phyloP scores from a whole-genome alignment of 35 echinoderm and acorn worm species.

The Strongylocentrotus purpuratus region DNA sequence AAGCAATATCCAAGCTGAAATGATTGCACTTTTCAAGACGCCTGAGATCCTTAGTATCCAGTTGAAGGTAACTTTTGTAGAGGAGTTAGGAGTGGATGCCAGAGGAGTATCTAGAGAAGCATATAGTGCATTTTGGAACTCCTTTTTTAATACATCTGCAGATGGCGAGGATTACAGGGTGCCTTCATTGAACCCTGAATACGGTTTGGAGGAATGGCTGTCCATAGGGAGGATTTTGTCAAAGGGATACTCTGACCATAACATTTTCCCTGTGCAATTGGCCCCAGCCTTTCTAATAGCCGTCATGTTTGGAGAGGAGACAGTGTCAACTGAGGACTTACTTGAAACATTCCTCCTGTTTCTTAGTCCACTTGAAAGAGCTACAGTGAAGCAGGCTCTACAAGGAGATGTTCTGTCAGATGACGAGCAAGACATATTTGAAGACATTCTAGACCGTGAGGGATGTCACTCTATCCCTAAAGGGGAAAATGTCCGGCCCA shows the following conservation, averaged over 20 bases:
- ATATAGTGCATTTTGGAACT: constrained; percentile 56
- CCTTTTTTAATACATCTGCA: constrained; percentile 39
- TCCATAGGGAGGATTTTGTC: constrained; percentile 50
- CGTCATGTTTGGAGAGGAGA: constrained; percentile 36
- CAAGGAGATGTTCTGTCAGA: neutral
- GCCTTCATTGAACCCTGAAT: constrained; percentile 14
- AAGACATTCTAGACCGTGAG: constrained; percentile 25
- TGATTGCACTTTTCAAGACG: constrained; percentile 40
- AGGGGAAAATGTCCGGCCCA: constrained; percentile 19
- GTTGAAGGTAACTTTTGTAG: constrained; percentile 39
- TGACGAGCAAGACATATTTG: constrained; percentile 19
- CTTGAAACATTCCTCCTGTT: constrained; percentile 36
- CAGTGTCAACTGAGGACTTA: constrained; percentile 25
- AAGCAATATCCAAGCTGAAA: constrained; percentile 47
- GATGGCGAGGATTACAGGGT: constrained; percentile 47
- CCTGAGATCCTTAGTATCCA: constrained; percentile 14
- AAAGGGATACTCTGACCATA: constrained; percentile 50
- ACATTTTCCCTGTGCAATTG: constrained; percentile 47
- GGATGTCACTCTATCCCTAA: constrained; percentile 15
- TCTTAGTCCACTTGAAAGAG: constrained; percentile 9
- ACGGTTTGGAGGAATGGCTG: constrained; percentile 40
- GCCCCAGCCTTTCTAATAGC: constrained; percentile 46
- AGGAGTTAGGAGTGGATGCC: constrained; percentile 46
- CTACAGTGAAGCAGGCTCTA: constrained; percentile 22
- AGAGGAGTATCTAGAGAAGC: constrained; percentile 52